Conservation (phyloP, 2,888 invertebrate genomes). For the Dryococelus australis region DNA sequence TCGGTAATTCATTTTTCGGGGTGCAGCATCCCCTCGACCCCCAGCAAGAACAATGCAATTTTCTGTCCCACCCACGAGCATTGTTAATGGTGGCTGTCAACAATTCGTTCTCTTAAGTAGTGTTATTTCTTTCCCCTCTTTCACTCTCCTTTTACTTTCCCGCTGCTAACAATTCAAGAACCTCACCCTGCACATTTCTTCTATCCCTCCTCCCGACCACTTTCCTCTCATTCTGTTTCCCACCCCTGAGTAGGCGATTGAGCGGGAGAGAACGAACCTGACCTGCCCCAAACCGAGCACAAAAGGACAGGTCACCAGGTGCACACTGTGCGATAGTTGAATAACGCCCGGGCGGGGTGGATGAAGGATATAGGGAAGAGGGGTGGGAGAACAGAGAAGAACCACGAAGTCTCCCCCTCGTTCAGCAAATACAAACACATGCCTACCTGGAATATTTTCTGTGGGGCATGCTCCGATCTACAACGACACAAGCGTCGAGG, state of each 20-base stretch:
- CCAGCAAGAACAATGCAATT: neutral
- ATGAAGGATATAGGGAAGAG: neutral
- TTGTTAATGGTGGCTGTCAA: constrained; percentile 16
- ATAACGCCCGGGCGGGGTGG: neutral
- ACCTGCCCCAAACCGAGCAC: constrained; percentile 10
- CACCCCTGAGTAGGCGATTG: neutral
- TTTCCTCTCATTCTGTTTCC: neutral
- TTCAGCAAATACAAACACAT: neutral
- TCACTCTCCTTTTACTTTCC: neutral
- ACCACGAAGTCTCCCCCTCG: neutral
- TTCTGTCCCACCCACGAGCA: constrained; percentile 2
- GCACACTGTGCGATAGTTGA: constrained; percentile 13
- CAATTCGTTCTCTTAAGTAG: constrained; percentile 16
- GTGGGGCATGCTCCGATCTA: neutral
- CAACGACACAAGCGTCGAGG: neutral
- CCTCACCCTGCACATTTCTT: no score
- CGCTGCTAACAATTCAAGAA: neutral
- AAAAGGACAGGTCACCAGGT: constrained; percentile 20
- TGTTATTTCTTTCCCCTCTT: constrained; percentile 1
- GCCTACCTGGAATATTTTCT: neutral
- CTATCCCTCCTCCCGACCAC: neutral
- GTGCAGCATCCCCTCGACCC: neutral
- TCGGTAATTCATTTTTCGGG: neutral
- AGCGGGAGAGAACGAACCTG: constrained; percentile 1
- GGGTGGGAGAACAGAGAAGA: neutral